phyloP scores from a whole-genome alignment of 2,888 invertebrate genomes.

The Apamea crenata region DNA sequence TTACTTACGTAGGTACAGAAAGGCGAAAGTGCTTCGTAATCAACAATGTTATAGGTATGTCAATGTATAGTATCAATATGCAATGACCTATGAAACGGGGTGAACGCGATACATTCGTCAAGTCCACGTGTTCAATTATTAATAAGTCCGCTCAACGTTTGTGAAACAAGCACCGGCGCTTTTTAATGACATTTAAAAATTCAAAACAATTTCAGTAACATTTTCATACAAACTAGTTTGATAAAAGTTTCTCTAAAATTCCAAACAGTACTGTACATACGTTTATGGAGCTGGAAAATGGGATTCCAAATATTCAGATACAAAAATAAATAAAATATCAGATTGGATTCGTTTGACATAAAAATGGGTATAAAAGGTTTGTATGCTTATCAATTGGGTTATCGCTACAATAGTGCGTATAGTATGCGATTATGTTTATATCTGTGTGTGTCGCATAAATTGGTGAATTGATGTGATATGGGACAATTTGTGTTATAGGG shows the following conservation, averaged over 20 bases:
- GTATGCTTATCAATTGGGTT: conserved; percentile 43
- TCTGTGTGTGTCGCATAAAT: conserved; percentile 15
- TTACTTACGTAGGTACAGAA: background rate
- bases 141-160: conserved; percentile 26
- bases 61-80: conserved; percentile 5
- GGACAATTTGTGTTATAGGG: conserved; percentile 9
- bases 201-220: conserved; percentile 47
- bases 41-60: background rate
- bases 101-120: conserved; percentile 25
- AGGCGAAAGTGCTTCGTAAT: background rate
- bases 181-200: conserved; percentile 56
- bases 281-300: conserved; percentile 20
- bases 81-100: background rate
- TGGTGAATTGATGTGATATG: conserved; percentile 6
- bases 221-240: conserved; percentile 47
- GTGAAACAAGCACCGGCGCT: conserved; percentile 1
- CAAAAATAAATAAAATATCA: conserved; percentile 56
- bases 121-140: conserved; percentile 43
- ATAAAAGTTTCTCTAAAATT: conserved; percentile 31
- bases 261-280: conserved; percentile 10
- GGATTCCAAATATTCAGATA: conserved; percentile 41
- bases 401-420: conserved; percentile 26
- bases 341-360: conserved; percentile 45
- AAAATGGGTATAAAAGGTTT: conserved; percentile 35
- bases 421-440: conserved; percentile 14